These are phyloP conservation scores for Plectus sambesii DNA, from an alignment of 1,140 invertebrate genomes.

Conservation along the genomic window DNA sequence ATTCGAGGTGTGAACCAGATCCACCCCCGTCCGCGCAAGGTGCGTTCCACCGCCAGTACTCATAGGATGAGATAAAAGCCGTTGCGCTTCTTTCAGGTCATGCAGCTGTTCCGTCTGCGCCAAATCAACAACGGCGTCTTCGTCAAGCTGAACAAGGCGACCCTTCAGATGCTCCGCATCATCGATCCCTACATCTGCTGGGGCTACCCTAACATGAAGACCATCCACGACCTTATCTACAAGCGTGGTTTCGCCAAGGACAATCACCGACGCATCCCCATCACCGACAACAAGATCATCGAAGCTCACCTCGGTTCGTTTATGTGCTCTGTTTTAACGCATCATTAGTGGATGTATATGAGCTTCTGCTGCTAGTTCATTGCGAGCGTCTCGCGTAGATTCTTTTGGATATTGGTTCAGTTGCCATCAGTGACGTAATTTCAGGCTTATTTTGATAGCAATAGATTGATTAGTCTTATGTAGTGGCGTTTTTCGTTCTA, in stretches of 20 bases:
- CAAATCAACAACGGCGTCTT: conserved; percentile 98
- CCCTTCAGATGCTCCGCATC: conserved; percentile 47
- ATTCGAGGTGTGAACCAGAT: conserved; percentile 82
- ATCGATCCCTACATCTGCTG: conserved; percentile 58
- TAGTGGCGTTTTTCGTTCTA: conserved; percentile 4
- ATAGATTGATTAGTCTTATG: no score
- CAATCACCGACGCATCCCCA: conserved; percentile 70
- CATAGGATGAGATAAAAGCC: no score
- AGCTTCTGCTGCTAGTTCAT: not conserved
- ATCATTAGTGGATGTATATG: no score
- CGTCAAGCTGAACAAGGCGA: conserved; percentile 65
- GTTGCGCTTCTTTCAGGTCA: no score
- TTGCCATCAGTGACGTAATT: no score
- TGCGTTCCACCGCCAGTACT: no score
- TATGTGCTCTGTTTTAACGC: conserved; percentile 72
- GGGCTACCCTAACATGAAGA: conserved; percentile 84
- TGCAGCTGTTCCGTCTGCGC: conserved; percentile 80
- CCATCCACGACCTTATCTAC: conserved; percentile 85
- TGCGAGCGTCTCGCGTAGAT: conserved; percentile 2
- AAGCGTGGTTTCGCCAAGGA: conserved; percentile 93
- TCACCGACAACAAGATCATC: conserved; percentile 84
- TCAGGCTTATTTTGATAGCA: no score
- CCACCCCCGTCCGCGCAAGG: conserved; percentile 78
- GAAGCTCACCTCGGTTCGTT: conserved; percentile 67
- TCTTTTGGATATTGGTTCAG: conserved; percentile 9